These are phyloP conservation scores for Silurus asotus DNA, from an alignment of 2,113 vertebrate genomes.

Conservation along the genomic window DNA sequence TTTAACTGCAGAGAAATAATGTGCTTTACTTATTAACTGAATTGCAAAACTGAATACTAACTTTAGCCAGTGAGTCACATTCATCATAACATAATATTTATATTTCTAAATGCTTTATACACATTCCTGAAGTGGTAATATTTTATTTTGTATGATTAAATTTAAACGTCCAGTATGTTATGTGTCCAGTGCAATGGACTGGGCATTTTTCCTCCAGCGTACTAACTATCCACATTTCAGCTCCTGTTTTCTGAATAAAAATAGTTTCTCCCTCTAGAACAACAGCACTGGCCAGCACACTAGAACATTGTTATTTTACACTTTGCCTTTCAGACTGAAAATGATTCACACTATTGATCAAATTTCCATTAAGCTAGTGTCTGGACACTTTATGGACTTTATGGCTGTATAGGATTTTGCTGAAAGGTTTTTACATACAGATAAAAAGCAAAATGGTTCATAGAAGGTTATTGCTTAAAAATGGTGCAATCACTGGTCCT, in stretches of 20 bases:
- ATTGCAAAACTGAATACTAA: not conserved
- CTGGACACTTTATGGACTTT: conserved; percentile 33
- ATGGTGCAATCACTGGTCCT: not conserved
- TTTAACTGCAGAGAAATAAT: not conserved
- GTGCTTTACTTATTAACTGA: conserved; percentile 2
- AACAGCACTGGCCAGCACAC: not conserved
- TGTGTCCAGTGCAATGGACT: not conserved
- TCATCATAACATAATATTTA: not conserved
- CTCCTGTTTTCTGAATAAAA: conserved; percentile 31
- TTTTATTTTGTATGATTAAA: not conserved
- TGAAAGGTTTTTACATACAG: conserved; percentile 30
- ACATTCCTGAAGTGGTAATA: not conserved
- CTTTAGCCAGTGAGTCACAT: not conserved
- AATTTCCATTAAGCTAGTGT: conserved; percentile 27
- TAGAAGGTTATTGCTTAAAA: conserved; percentile 8
- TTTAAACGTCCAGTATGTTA: not conserved
- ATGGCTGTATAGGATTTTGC: conserved; percentile 22
- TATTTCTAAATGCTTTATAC: not conserved
- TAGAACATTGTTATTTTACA: not conserved
- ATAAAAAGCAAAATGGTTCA: not conserved
- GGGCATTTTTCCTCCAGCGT: conserved; percentile 12
- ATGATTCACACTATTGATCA: conserved; percentile 34
- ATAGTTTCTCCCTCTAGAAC: conserved; percentile 15
- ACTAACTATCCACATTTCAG: conserved; percentile 22
- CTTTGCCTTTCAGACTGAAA: conserved; percentile 30